phyloP scores from a whole-genome alignment of 37 sponge, comb jelly and placozoan species.

The Spongilla lacustris region DNA sequence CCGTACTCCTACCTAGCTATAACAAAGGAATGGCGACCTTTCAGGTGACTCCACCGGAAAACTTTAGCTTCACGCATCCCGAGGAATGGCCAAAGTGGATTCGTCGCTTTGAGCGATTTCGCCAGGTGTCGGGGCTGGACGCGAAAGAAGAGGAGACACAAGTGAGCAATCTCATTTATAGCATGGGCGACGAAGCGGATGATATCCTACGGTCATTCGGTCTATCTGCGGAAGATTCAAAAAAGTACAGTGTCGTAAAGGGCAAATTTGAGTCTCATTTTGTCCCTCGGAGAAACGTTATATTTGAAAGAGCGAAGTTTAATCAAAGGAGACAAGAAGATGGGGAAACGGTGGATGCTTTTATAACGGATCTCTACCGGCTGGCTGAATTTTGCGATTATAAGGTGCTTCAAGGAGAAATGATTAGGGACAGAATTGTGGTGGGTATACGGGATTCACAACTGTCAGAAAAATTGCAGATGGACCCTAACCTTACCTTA shows the following conservation, averaged over 20 bases:
- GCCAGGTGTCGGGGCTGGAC: slow-evolving; percentile 29
- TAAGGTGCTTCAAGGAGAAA: slow-evolving; percentile 34
- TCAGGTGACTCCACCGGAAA: slow-evolving; percentile 44
- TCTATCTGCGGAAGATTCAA: slow-evolving; percentile 22
- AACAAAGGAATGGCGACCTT: slow-evolving; percentile 11
- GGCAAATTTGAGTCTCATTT: slow-evolving; percentile 43
- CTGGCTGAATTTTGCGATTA: slow-evolving; percentile 46
- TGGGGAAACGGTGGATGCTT: slow-evolving; percentile 49
- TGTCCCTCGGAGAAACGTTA: slow-evolving; percentile 33
- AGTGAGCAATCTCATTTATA: slow-evolving; percentile 40
- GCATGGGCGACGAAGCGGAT: slow-evolving; percentile 51
- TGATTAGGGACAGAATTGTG: slow-evolving; percentile 52
- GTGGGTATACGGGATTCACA: slow-evolving; percentile 31
- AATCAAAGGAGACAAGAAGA: slow-evolving; percentile 41
- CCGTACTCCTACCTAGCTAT: no score
- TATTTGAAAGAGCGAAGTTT: slow-evolving; percentile 54
- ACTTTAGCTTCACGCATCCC: slow-evolving; percentile 37
- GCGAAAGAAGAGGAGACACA: slow-evolving; percentile 31
- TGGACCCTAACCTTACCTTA: slow-evolving; percentile 16
- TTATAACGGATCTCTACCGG: slow-evolving; percentile 39
- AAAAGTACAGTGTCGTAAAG: slow-evolving; percentile 30
- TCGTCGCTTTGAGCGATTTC: slow-evolving; percentile 32
- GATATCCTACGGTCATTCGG: slow-evolving; percentile 40
- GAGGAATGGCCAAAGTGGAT: slow-evolving; percentile 59
- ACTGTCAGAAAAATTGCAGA: slow-evolving; percentile 43